These are phyloP conservation scores for Phoenicopterus ruber DNA, from an alignment of 2,113 vertebrate species.

Conservation along the genomic window DNA sequence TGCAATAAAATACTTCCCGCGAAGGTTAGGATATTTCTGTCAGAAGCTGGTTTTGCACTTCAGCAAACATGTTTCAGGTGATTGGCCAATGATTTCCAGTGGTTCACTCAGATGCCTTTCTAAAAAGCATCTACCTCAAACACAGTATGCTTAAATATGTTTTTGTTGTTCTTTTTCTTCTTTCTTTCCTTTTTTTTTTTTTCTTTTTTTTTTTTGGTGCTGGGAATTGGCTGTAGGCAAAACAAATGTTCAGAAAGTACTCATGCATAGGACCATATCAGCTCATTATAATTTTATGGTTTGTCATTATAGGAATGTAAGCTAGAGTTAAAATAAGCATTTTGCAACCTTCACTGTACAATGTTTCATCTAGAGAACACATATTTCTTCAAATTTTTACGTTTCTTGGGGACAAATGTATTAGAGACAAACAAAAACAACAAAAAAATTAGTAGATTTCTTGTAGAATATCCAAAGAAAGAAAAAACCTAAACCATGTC, in stretches of 20 bases:
- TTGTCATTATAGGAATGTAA: neutral
- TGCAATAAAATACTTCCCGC: neutral
- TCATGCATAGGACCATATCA: neutral
- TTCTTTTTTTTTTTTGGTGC: neutral
- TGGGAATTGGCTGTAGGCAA: neutral
- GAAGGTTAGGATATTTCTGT: neutral
- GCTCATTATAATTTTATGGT: neutral
- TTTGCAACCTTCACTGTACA: neutral
- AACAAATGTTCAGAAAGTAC: neutral
- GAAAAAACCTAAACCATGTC: neutral
- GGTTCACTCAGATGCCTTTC: neutral
- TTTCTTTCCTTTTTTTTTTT: accelerated
- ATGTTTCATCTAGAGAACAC: neutral
- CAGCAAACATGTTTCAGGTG: neutral
- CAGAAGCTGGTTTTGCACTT: neutral
- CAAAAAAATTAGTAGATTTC: neutral
- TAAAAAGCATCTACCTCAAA: neutral
- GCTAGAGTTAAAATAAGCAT: neutral
- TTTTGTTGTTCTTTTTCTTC: neutral
- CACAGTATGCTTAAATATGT: neutral
- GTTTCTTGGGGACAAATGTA: neutral
- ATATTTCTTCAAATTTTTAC: neutral
- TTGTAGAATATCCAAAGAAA: neutral
- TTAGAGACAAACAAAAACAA: neutral
- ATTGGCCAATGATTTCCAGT: neutral